Conservation (phyloP, 2,888 invertebrate genomes). For the Seira sanloemensis region DNA sequence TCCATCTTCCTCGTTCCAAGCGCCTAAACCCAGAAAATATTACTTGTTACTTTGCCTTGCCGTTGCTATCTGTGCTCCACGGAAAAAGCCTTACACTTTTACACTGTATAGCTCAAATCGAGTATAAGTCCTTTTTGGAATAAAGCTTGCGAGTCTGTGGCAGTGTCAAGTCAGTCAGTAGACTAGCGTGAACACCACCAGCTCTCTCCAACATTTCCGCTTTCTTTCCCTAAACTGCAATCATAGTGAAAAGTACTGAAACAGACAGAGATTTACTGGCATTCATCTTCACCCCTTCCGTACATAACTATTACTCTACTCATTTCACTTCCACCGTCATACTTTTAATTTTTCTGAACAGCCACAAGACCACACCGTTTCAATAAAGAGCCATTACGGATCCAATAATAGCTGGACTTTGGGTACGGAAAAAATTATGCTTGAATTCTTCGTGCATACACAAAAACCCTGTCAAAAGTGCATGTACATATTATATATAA, state of each 20-base stretch:
- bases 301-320: not conserved
- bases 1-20: not conserved
- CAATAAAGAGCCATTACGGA: not conserved
- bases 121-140: not conserved
- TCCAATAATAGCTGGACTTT: not conserved
- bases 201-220: not conserved
- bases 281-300: not conserved
- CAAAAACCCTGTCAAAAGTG: not conserved
- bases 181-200: conserved; percentile 7
- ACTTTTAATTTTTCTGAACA: not conserved
- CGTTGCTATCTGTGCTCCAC: too few species aligned
- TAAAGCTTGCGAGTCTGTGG: conserved; percentile 6
- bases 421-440: not conserved
- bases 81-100: too few species aligned
- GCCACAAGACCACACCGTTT: not conserved
- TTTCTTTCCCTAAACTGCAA: not conserved
- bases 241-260: not conserved
- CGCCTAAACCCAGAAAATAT: not conserved
- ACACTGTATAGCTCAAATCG: not conserved
- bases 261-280: not conserved
- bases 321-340: not conserved
- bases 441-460: too few species aligned
- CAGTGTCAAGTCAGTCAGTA: not conserved
- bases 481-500: not conserved
- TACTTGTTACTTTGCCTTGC: not conserved